These are phyloP conservation scores for Cassiopea xamachana DNA, from an alignment of 30 jellyfish, hydroid and myxozoan genomes.

Conservation along the genomic window DNA sequence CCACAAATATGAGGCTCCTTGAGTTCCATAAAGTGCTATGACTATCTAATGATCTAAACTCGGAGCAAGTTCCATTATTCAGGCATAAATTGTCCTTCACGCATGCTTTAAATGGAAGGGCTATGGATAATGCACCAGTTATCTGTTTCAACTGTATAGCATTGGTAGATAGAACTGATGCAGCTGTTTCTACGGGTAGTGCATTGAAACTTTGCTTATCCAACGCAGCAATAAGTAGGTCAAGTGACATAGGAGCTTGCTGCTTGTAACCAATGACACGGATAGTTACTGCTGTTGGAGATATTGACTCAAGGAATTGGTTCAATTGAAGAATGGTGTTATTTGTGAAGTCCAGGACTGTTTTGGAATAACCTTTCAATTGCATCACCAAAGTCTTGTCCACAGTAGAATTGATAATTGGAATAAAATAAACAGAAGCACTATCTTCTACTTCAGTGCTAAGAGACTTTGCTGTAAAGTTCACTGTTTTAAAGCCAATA, in stretches of 20 bases:
- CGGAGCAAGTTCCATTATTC: constrained; percentile 60
- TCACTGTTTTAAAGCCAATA: constrained; percentile 4
- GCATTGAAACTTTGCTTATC: constrained; percentile 11
- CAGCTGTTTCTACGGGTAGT: neutral
- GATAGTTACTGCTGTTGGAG: constrained; percentile 21
- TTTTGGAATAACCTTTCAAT: constrained; percentile 21
- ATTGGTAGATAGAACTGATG: neutral
- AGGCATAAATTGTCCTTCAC: constrained; percentile 7
- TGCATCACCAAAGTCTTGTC: constrained; percentile 47
- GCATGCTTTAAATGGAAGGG: constrained; percentile 33
- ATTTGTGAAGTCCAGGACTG: constrained; percentile 35
- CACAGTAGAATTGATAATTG: constrained; percentile 33
- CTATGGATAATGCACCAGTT: constrained; percentile 27
- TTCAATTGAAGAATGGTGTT: constrained; percentile 1
- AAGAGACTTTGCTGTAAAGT: constrained; percentile 11
- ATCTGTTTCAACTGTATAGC: constrained; percentile 4
- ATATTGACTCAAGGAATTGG: constrained; percentile 12
- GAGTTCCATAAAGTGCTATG: constrained; percentile 31
- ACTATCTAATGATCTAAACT: constrained; percentile 2
- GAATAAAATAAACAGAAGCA: constrained; percentile 27
- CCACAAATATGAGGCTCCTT: constrained; percentile 51
- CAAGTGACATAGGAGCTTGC: constrained; percentile 20
- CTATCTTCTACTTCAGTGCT: constrained; percentile 15
- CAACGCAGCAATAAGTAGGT: constrained; percentile 13
- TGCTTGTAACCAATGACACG: constrained; percentile 53